Percentiles rank a stretch among this genome's conserved stretches.
These are phyloP conservation scores for Pachyseris speciosa DNA, from an alignment of 64 coral and sea anemone species.

Conservation along the genomic window DNA sequence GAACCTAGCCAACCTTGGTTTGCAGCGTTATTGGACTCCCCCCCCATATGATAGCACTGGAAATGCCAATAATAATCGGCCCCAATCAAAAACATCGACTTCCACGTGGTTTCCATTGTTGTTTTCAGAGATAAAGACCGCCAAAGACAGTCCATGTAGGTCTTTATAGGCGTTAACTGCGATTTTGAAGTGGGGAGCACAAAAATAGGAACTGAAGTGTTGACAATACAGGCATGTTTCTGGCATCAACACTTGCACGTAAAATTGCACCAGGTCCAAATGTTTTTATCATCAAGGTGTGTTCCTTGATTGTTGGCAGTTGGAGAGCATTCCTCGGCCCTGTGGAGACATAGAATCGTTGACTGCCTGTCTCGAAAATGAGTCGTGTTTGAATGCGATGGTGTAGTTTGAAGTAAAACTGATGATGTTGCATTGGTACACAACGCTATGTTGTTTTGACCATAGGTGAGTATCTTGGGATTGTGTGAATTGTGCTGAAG, in stretches of 20 bases:
- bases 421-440: background rate
- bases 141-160: background rate
- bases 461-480: no score
- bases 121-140: background rate
- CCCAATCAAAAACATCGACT: no score
- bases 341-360: slow-evolving; percentile 47
- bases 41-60: background rate
- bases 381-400: no score
- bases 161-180: background rate
- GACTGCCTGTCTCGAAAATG: slow-evolving; percentile 54
- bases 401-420: slow-evolving; percentile 59
- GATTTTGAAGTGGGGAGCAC: background rate
- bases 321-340: no score
- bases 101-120: no score
- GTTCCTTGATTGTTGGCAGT: background rate
- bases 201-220: background rate
- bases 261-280: background rate
- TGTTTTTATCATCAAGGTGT: background rate
- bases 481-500: background rate
- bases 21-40: no score
- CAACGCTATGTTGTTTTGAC: background rate
- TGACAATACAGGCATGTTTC: background rate
- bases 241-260: background rate
- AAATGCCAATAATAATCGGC: no score
- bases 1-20: background rate